Base-by-base conservation (phyloP, 2,113 vertebrate genomes). In the Colaptes auratus region DNA sequence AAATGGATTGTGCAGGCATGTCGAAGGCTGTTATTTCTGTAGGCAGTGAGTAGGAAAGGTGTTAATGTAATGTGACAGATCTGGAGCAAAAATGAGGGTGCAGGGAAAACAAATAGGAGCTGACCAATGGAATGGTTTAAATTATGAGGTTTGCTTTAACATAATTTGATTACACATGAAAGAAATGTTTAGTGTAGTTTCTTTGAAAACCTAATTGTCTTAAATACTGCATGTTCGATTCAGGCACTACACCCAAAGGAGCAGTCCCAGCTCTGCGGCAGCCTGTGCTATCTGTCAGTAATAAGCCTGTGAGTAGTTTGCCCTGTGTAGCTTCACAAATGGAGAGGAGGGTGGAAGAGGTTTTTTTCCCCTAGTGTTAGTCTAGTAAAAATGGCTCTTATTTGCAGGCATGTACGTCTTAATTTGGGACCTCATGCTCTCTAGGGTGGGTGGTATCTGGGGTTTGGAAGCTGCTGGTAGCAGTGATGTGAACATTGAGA, bases 41-140 rank as follows among this genome's bases (percentile, higher is more conserved):
- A 98, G 98, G 98, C 98, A 97, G 92, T 98, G 99, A 99, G 98
- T 97, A 98, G 98, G 98, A 98, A 98, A 97, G 97, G 96, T 97
- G 96, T 98, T 99, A 99, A 99, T 99, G 97, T 97, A 97, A 99
- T 98, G 98, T 99, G 99, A 99, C 98, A 98, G 98, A 99, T 99
- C 98, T 99, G 98, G 99, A 99, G 98, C 99, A 99, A 98, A 98
- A 98, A 98, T 98, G 97, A 98, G 97, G 97, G 97, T 98, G 98
- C 98, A 98, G 96, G 96, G 96, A 97, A 97, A 97, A 98, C 97
- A 96, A 88, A 96, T 96, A 96, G 96, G 93, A 96, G 95, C 92
- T 94, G 95, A 89, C 97, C 97, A 96, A 77, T 97, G 82, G 88
- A 83, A 84, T 82, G 80, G 66, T 92, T 95, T 83, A 77, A 80